Base-by-base conservation (phyloP, 35 echinoderm and acorn worm genomes). In the Amphiura filiformis region DNA sequence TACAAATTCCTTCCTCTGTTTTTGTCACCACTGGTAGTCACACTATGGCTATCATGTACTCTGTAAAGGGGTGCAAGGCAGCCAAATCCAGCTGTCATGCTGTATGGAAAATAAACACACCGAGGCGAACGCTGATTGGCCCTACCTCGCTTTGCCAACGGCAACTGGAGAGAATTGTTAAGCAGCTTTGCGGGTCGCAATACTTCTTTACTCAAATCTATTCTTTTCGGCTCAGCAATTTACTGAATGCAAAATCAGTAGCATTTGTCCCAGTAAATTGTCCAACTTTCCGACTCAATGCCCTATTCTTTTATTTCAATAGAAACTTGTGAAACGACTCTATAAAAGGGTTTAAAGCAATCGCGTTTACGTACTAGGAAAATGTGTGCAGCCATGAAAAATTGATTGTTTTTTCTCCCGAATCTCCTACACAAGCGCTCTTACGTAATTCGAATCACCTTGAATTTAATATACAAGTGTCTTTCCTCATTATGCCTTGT, bases 261-360 rank as follows among this genome's bases (percentile, higher is more conserved):
- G 89, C 89, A 76, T 85, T 91, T 91, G 89, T 91, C 76, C 89
- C 89, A 47, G 89, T 91, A 91, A 90, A 91, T 91, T 91, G 89
- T 91, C 81, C 89, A 91, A 91, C 84, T 85, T 91, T 91, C 89
- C 64, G 52, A 39, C 75, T 91, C 61, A 91, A 91, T 85, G 83
- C 83, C 26, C 56, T 56, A 85, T 85, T 85, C 83, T 85, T 34
- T 35, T 13, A 35, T 32, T 61, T 85, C 49, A 85, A 65, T 85
- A 61, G 83, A 34, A 61, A 85, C 83, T 85, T 85, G 83, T 85
- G 83, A 85, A 85, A 70, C 28, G 17, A 3, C 61, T 70, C 61
- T 26, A 70, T 70, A 15, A 13, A 23, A 30, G 61, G 61, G 7
- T n/a, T n/a, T 47, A 9, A 47, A 47, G 41, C 41, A 4, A 47